A percentile compares a stretch with the other conserved stretches of the same genome.
phyloP scores from a whole-genome alignment of 2,888 invertebrate genomes.

The Ochropleura plecta region DNA sequence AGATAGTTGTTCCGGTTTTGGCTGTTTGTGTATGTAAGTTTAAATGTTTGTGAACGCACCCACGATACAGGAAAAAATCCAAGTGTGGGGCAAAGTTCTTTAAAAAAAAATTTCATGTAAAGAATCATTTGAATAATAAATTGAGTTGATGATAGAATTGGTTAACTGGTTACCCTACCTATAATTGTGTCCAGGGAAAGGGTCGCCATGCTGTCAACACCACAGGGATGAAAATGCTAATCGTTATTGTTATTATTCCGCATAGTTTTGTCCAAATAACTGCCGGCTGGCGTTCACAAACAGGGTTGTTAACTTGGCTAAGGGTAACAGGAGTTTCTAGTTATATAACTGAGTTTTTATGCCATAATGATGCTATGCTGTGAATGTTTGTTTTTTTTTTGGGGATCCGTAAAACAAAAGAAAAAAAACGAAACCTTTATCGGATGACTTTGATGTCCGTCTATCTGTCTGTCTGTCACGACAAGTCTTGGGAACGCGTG shows the following conservation, averaged over 20 bases:
- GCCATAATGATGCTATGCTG: background rate
- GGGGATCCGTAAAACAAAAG: background rate
- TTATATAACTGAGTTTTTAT: constrained; percentile 7
- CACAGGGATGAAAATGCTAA: constrained; percentile 45
- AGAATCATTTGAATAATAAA: too few relatives aligned
- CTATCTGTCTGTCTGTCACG: too few relatives aligned
- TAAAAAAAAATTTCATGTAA: too few relatives aligned
- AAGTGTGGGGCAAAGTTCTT: too few relatives aligned
- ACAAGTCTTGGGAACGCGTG: too few relatives aligned
- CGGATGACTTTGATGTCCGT: too few relatives aligned
- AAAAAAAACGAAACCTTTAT: too few relatives aligned
- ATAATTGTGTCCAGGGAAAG: constrained; percentile 19
- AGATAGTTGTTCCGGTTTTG: too few relatives aligned
- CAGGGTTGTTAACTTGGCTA: constrained; percentile 2
- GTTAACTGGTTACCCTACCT: background rate
- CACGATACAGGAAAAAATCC: too few relatives aligned
- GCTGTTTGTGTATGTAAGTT: too few relatives aligned
- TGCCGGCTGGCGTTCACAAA: constrained; percentile 26
- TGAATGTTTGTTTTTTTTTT: background rate
- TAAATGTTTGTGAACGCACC: too few relatives aligned
- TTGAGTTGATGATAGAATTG: too few relatives aligned
- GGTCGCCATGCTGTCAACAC: constrained; percentile 42
- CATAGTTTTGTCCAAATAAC: constrained; percentile 50
- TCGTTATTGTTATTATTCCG: constrained; percentile 37
- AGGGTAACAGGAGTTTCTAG: background rate